Conservation (phyloP, 2,888 invertebrate genomes). For the Leuctra nigra region DNA sequence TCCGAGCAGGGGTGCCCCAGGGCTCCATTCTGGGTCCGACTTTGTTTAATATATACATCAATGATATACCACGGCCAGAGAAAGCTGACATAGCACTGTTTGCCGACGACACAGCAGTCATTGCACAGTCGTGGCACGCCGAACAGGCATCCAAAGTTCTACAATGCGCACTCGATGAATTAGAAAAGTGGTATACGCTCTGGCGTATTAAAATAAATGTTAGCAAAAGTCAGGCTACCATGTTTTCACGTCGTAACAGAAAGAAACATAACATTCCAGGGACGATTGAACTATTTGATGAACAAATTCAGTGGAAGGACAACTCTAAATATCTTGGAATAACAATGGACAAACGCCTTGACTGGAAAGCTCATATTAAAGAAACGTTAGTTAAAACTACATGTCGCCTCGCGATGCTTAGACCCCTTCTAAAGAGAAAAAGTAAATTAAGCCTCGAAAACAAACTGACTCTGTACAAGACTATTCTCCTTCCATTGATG, state of each 20-base stretch:
- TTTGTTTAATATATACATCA: background rate
- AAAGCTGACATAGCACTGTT: background rate
- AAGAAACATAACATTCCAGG: background rate
- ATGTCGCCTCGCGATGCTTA: background rate
- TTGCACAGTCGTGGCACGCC: background rate
- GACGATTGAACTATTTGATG: background rate
- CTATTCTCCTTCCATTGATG: background rate
- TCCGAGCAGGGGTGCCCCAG: constrained; percentile 7
- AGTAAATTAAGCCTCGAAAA: background rate
- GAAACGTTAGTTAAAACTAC: background rate
- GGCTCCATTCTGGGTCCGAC: constrained; percentile 2
- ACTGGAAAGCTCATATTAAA: background rate
- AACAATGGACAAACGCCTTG: background rate
- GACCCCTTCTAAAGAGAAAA: background rate
- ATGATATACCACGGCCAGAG: background rate
- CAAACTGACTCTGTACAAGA: background rate
- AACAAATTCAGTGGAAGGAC: background rate
- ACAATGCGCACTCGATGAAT: constrained; percentile 2
- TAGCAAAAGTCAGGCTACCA: background rate
- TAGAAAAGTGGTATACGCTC: background rate
- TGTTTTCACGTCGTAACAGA: background rate
- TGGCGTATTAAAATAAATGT: constrained; percentile 11
- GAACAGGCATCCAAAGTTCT: background rate
- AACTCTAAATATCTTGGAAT: constrained; percentile 1
- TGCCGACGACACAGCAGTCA: constrained; percentile 8